Conservation (phyloP, 2,113 vertebrate species). For the Elgaria multicarinata region DNA sequence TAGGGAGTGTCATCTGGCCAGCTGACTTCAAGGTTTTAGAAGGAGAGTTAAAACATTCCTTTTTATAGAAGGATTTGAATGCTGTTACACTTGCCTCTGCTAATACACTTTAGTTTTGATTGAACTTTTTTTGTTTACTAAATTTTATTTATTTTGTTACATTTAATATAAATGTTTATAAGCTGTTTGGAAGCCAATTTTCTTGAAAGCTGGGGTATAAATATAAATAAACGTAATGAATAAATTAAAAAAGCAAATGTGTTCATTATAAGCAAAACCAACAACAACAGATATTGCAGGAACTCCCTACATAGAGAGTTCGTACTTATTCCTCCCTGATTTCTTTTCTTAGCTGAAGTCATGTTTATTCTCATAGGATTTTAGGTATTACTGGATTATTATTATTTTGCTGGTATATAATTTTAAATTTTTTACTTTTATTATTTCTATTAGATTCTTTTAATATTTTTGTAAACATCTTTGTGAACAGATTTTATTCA, state of each 20-base stretch:
- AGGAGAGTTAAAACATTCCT: not conserved
- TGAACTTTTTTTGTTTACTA: not conserved
- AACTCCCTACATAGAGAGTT: not conserved
- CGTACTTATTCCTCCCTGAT: not conserved
- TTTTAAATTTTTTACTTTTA: not conserved
- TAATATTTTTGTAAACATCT: not conserved
- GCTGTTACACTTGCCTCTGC: too few species aligned
- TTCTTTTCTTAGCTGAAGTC: not conserved
- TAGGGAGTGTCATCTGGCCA: not conserved
- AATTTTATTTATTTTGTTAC: too few species aligned
- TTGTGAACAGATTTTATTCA: not conserved
- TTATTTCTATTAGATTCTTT: not conserved
- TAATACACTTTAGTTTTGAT: not conserved
- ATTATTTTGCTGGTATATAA: not conserved
- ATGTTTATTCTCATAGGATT: not conserved
- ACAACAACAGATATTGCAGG: not conserved
- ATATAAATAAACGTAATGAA: not conserved
- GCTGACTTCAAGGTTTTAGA: not conserved
- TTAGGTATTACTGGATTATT: not conserved
- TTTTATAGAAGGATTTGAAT: not conserved
- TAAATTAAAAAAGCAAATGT: not conserved
- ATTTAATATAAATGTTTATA: not conserved
- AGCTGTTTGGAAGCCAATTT: not conserved
- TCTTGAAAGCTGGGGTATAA: not conserved
- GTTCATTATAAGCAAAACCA: not conserved